A percentile compares a stretch with the other conserved stretches of the same genome.
phyloP scores from a whole-genome alignment of 2,888 invertebrate genomes.

The Pseudeuparius sepicola region DNA sequence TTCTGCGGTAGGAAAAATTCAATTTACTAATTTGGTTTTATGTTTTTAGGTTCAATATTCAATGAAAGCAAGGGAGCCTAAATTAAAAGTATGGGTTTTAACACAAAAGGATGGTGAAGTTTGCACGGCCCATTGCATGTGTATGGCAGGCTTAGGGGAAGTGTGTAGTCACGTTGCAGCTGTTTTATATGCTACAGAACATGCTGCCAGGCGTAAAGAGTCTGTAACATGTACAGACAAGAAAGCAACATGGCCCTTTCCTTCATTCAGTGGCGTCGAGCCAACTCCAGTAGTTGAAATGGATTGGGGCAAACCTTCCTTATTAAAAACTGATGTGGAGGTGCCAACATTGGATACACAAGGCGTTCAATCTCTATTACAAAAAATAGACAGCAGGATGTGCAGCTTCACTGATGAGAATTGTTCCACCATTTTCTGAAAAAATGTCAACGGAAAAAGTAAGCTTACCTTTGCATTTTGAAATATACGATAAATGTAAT shows the following conservation, averaged over 20 bases:
- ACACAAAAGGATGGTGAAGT: conserved; percentile 15
- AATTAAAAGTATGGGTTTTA: conserved; percentile 16
- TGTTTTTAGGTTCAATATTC: conserved; percentile 20
- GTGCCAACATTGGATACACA: too few species aligned
- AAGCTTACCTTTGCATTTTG: too few species aligned
- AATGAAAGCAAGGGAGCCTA: conserved; percentile 13
- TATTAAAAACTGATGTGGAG: conserved; percentile 8
- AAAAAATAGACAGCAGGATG: too few species aligned
- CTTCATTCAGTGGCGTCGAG: conserved; percentile 10
- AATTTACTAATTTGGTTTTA: too few species aligned
- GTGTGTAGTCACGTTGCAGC: conserved; percentile 20
- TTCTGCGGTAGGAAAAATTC: too few species aligned
- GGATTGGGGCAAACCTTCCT: conserved; percentile 12
- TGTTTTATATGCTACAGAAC: conserved; percentile 12
- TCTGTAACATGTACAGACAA: conserved; percentile 11
- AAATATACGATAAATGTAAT: too few species aligned
- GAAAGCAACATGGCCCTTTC: conserved; percentile 12
- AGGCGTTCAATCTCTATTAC: too few species aligned
- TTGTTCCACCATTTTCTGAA: too few species aligned
- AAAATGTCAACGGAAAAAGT: too few species aligned
- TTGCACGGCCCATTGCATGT: conserved; percentile 16
- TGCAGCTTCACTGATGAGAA: too few species aligned
- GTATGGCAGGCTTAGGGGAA: conserved; percentile 18
- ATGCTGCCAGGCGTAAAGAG: conserved; percentile 7
- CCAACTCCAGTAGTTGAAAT: conserved; percentile 11